Evolutionary conservation across 92 coral and sea anemone species (phyloP), one percentile per base, ranked within the genome.

Genomic region (Galaxea fascicularis): DNA sequence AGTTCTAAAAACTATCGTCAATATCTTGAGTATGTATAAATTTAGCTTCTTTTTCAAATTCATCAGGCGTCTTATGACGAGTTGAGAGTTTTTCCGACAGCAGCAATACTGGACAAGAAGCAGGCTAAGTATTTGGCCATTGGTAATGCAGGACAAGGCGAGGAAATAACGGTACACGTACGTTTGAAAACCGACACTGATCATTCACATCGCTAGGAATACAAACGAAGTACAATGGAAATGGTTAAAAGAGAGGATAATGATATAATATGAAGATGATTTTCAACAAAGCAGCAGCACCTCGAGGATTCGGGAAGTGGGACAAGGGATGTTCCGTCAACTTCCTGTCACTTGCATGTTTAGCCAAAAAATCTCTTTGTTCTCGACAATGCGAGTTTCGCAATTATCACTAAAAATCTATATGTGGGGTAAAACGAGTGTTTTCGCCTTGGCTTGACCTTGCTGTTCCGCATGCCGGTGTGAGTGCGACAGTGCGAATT

Each of bases 51-150:
- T 82, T 24, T 45, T 10, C 27, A 59, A 51, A 56, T 64, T 58
- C 44, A 26, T 27, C 86, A 94, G 98, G 81, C 92, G 0, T 92
- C 98, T 6, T 94, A 92, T 46, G 98, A 94, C 53, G 98, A 94
- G 51, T 80, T 92, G 59, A 79, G 82, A 78, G 88, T 77, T 63
- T 94, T 94, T 76, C 98, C 95, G 13, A 67, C 88, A 16, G 87
- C 75, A 44, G 92, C 85, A 68, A 70, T 54, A 24, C 88, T 94
- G 52, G 94, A 94, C 57, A 95, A 92, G 47, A 92, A 85, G 91
- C 98, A 94, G 85, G 86, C 82, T 35, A 87, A 92, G n/a, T 65
- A 94, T 66, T 77, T 88, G 53, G 74, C 80, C 21, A 89, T 80
- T 41, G 71, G 80, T 27, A 82, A 89, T 51, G 69, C 92, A 44